A percentile compares a stretch with the other conserved stretches of the same genome.
phyloP scores from a whole-genome alignment of 2,888 invertebrate genomes.

The Osedax frankpressi region DNA sequence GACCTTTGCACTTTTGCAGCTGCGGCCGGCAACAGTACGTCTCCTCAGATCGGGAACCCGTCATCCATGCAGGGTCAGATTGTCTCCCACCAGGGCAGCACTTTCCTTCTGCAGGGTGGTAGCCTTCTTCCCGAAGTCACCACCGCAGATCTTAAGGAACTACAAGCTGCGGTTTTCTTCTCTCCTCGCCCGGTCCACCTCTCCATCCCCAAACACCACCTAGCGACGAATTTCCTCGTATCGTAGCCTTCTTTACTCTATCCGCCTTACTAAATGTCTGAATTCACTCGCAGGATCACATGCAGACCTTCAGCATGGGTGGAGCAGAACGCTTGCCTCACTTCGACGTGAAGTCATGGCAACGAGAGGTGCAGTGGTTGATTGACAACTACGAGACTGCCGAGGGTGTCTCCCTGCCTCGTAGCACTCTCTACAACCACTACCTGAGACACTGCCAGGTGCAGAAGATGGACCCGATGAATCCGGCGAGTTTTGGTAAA shows the following conservation, averaged over 20 bases:
- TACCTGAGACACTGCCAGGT: slow-evolving; percentile 79
- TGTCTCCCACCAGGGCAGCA: slow-evolving; percentile 45
- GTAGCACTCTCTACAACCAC: slow-evolving; percentile 90
- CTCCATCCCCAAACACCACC: too few relatives aligned
- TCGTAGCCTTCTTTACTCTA: too few relatives aligned
- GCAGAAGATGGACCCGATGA: slow-evolving; percentile 89
- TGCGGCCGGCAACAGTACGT: not conserved
- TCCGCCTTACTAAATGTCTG: too few relatives aligned
- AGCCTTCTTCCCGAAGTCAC: slow-evolving; percentile 27
- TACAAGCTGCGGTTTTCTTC: too few relatives aligned
- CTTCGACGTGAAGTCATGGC: slow-evolving; percentile 30
- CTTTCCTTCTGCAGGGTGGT: slow-evolving; percentile 57
- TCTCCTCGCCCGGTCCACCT: too few relatives aligned
- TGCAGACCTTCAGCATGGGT: not conserved
- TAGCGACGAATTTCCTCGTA: too few relatives aligned
- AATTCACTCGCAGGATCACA: too few relatives aligned
- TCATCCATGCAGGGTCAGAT: slow-evolving; percentile 34
- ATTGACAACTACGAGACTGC: slow-evolving; percentile 95
- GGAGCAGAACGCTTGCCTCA: slow-evolving; percentile 24
- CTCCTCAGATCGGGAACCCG: not conserved
- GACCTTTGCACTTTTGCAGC: not conserved
- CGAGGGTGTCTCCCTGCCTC: slow-evolving; percentile 78
- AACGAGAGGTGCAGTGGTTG: slow-evolving; percentile 59
- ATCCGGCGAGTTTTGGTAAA: slow-evolving; percentile 98
- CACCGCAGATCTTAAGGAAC: not conserved